Evolutionary conservation across 2,113 vertebrate species (phyloP).

Genomic region (Ahaetulla prasina): DNA sequence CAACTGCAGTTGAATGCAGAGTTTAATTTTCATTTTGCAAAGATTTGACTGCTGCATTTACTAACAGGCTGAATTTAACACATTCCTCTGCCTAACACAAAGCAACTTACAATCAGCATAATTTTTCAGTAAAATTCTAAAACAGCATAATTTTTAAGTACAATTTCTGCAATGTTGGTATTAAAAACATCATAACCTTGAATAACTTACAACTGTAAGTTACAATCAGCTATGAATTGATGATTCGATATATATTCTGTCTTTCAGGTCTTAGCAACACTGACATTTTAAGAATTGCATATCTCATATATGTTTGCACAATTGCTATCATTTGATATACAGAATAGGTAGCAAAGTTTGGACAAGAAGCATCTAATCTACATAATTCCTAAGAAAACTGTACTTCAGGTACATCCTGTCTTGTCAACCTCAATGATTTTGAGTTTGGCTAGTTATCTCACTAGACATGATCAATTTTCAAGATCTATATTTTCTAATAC

Average conservation of each 20-base stretch:
- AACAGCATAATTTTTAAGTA: neutral
- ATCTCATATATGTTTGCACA: fast-evolving
- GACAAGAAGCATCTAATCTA: neutral
- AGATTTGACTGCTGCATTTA: neutral
- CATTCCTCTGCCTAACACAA: neutral
- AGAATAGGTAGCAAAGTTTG: neutral
- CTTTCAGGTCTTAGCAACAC: neutral
- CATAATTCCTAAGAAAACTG: neutral
- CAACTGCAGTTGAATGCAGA: slow-evolving; percentile 32
- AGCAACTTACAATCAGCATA: neutral
- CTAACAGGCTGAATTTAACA: neutral
- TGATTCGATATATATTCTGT: neutral
- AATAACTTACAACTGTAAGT: neutral
- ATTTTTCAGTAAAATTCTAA: neutral
- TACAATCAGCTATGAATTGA: fast-evolving
- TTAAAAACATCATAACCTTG: neutral
- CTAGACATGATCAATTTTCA: neutral
- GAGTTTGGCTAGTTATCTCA: neutral
- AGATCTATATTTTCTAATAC: neutral
- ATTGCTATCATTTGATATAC: neutral
- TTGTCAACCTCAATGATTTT: neutral
- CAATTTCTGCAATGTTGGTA: neutral
- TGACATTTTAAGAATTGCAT: neutral
- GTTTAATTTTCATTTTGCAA: slow-evolving; percentile 7
- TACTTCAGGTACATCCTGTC: neutral